Base-by-base conservation (phyloP, 92 coral and sea anemone genomes). In the Porites cylindrica region DNA sequence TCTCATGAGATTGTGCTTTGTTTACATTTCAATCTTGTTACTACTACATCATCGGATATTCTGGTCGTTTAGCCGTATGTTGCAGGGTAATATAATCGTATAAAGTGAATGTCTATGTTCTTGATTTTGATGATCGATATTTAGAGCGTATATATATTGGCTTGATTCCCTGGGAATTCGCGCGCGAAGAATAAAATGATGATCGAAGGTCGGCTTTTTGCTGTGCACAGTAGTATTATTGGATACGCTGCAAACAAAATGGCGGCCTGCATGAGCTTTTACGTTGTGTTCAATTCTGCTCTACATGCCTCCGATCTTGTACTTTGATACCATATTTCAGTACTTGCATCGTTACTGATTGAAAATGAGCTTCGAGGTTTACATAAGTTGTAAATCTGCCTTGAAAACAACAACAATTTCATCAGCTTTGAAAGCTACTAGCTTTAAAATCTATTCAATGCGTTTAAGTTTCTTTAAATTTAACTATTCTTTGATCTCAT, bases 1-100 rank as follows among this genome's bases (percentile, higher is more conserved):
- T 82, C 24, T 14, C 43, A 6, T 13, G 86, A 20, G 24, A 16
- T 74, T 9, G 79, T 21, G n/a, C 53, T 52, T 67, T 83, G 87
- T 83, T 83, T 74, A 83, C 73, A 18, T 60, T 63, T 43, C 66
- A 68, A 66, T n/a, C 63, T 62, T 83, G 80, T 73, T 50, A 83
- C 72, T 29, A 29, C 32, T 38, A 38, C 77, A 51, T 13, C 65
- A 1, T 67, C 54, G 18, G 47, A 7, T 73, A 67, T 73, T 58
- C 61, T 24, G 51, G 8, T 53, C 23, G 21, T 72, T 50, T 63
- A 20, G 58, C 71, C 52, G 79, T 47, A 11, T 83, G 51, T 60
- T 21, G 24, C 7, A 12, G 72, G 53, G 73, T 51, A 38, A 80
- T 53, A 64, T 80, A 69, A 80, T 69, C 43, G 77, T 38, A 38